Conservation (phyloP, 2,888 invertebrate species). For the Rhingia rostrata region DNA sequence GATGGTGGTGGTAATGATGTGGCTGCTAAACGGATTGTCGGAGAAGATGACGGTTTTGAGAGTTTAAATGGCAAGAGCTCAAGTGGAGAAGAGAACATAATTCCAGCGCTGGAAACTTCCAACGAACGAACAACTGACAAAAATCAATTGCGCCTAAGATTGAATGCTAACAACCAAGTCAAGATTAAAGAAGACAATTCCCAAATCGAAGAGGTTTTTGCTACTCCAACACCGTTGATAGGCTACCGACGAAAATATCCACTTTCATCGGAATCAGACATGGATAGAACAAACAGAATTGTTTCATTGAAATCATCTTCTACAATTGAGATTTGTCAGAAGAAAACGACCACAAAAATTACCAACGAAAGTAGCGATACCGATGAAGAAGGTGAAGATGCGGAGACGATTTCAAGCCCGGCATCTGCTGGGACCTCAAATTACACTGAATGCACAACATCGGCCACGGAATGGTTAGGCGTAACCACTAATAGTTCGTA, state of each 20-base stretch:
- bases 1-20: neutral
- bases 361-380: conserved; percentile 80
- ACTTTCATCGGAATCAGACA: conserved; percentile 75
- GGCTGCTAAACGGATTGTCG: conserved; percentile 77
- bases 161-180: conserved; percentile 72
- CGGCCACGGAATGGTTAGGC: conserved; percentile 93
- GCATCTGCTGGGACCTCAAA: conserved; percentile 82
- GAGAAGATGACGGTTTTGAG: conserved; percentile 93
- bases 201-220: conserved; percentile 40
- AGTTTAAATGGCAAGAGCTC: conserved; percentile 92
- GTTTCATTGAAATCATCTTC: conserved; percentile 29
- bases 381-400: conserved; percentile 84
- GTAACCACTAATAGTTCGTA: conserved; percentile 92
- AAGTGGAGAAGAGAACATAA: conserved; percentile 84
- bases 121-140: conserved; percentile 49
- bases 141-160: conserved; percentile 78
- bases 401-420: conserved; percentile 86
- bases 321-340: conserved; percentile 69
- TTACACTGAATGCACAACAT: conserved; percentile 85
- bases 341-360: conserved; percentile 75
- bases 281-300: conserved; percentile 65
- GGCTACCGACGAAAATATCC: conserved; percentile 70
- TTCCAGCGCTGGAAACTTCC: conserved; percentile 1
- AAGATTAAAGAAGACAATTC: conserved; percentile 48
- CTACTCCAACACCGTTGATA: conserved; percentile 20